These are phyloP conservation scores for Gymnoscelis rufifasciata DNA, from an alignment of 2,888 invertebrate genomes.

Conservation along the genomic window DNA sequence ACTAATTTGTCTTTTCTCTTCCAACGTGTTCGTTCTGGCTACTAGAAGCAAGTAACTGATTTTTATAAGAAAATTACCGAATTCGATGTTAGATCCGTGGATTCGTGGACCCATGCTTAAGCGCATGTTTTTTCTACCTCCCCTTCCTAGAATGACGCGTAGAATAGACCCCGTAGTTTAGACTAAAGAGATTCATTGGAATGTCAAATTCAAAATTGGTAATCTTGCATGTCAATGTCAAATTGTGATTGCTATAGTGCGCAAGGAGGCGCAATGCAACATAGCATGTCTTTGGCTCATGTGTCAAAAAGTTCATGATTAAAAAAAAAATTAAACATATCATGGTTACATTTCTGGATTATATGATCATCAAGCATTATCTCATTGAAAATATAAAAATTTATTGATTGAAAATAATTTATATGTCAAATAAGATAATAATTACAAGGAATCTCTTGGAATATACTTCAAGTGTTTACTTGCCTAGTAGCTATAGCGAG, in stretches of 20 bases:
- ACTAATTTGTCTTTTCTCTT: constrained; percentile 56
- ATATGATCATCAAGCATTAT: no score
- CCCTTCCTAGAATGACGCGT: constrained; percentile 65
- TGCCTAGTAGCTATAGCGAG: constrained; percentile 78
- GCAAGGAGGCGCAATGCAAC: no score
- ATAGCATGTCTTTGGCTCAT: no score
- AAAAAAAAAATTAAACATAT: no score
- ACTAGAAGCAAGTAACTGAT: constrained; percentile 77
- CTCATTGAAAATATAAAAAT: no score
- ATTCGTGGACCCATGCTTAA: constrained; percentile 25
- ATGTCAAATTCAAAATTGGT: constrained; percentile 27
- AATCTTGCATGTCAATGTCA: constrained; percentile 7
- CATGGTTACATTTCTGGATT: no score
- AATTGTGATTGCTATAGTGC: neutral
- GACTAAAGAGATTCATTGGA: constrained; percentile 72
- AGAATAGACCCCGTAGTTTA: constrained; percentile 69
- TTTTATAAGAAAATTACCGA: constrained; percentile 35
- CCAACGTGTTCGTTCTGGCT: constrained; percentile 76
- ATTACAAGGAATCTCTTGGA: constrained; percentile 70
- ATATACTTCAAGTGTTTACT: constrained; percentile 61
- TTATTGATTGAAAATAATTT: no score
- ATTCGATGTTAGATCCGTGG: constrained; percentile 53
- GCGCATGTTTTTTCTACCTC: constrained; percentile 35
- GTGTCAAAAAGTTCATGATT: no score
- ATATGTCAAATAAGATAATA: no score